Evolutionary conservation across 1,140 invertebrate genomes (phyloP).

Genomic region (Sweltsa coloradensis): DNA sequence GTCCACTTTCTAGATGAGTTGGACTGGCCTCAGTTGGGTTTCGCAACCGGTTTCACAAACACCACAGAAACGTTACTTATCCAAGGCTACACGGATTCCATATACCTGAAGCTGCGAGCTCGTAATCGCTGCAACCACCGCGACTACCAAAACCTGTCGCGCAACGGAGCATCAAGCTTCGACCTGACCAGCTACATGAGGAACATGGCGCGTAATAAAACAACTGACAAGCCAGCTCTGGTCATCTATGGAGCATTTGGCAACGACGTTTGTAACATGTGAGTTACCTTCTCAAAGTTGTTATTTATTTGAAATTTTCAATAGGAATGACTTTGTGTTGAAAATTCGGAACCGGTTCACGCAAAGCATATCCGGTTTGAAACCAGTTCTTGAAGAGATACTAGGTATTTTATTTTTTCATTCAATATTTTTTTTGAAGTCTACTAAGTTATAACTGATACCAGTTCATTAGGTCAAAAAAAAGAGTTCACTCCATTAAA

Average conservation of each 20-base stretch:
- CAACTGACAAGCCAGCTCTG: conserved; percentile 31
- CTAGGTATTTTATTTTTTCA: background rate
- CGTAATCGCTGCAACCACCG: conserved; percentile 37
- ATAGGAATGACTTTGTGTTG: background rate
- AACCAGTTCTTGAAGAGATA: too few species aligned
- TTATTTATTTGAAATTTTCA: conserved; percentile 1
- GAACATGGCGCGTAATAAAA: conserved; percentile 26
- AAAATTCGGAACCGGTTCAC: background rate
- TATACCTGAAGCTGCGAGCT: conserved; percentile 19
- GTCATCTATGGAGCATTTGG: conserved; percentile 34
- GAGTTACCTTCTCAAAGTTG: conserved; percentile 15
- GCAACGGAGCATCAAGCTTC: conserved; percentile 31
- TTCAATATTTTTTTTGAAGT: background rate
- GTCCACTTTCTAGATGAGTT: conserved; percentile 34
- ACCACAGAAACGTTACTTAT: conserved; percentile 13
- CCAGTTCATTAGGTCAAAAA: background rate
- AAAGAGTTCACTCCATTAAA: too few species aligned
- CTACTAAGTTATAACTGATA: background rate
- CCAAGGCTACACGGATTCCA: conserved; percentile 21
- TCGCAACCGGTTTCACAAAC: conserved; percentile 30
- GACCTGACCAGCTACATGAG: conserved; percentile 18
- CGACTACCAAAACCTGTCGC: conserved; percentile 38
- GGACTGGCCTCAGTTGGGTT: conserved; percentile 39
- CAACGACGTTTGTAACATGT: conserved; percentile 41
- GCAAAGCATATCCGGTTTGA: background rate